Evolutionary conservation across 2,888 invertebrate genomes (phyloP), one percentile per base, ranked within the genome.

Genomic region (Melinopterus prodromus): DNA sequence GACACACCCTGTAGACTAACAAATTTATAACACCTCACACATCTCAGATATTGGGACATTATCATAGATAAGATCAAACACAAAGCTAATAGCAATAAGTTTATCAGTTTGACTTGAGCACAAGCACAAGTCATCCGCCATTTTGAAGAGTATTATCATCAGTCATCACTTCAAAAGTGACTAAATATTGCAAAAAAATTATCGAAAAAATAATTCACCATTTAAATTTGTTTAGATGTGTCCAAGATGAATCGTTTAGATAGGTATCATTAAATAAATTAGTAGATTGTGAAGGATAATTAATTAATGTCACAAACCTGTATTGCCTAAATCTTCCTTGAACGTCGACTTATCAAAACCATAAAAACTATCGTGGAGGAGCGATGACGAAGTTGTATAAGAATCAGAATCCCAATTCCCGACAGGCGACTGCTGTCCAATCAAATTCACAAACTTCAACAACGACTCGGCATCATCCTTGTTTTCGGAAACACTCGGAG

Each of bases 321-420:
- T 76, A 71, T 79, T 75, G 70, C 71, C 79, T 69, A 71, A 26
- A 53, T 80, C 80, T 76, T 78, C 80, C 71, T 80, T 80, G 36
- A 80, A 78, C 14, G 35, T 70, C 76, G 76, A 78, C 76, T 77
- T 81, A 37, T 81, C 81, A 71, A 79, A 77, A 69, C 69, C 76
- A 36, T 80, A 76, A 37, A 71, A 71, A 6, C 71, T 71, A 16
- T 78, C 78, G 69, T 78, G 71, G 16, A 78, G 71, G 9, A 78
- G 15, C 12, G 78, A 74, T 4, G 37, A 16, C 7, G 53, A 12
- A 1, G 53, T 53, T 4, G 53, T 53, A 53, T 53, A 53, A 7
- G 53, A 53, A 7, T 53, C 53, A 53, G 53, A 12, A 4, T 53
- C 53, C 53, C 53, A 53, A 53, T 26, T 26, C 1, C 26, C 26